Base-by-base conservation (phyloP, 2,113 vertebrate species). In the Pluvialis apricaria region DNA sequence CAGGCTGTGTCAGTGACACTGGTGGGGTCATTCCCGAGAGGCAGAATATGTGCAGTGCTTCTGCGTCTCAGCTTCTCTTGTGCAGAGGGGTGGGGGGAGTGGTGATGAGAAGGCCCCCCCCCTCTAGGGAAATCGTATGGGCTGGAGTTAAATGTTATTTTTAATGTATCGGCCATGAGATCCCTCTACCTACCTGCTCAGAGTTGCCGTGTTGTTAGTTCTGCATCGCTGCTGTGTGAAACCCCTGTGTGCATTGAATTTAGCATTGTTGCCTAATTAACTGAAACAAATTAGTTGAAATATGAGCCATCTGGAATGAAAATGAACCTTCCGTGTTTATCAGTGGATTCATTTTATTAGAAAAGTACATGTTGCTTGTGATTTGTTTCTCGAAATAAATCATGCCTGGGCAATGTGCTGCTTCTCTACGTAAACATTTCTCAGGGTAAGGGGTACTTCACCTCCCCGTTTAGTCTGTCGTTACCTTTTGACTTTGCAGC, bases 301-400 rank as follows among this genome's bases (percentile, higher is more conserved):
- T 92, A 86, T 86, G 95, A 98, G 86, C 96, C 96, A 97, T 98
- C 97, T 98, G 97, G 96, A 97, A 96, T 96, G 95, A 95, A 98
- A 98, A 97, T 86, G 94, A 97, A 89, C 88, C 82, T 90, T 96
- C 80, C 25, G 4, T 57, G 71, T 91, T 92, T 92, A 73, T 88
- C 90, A 95, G 82, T 24, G 38, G 90, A 55, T 86, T 85, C 55
- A 40, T 85, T 97, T 96, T 95, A 90, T 96, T 96, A 45, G 77
- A 64, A 93, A 97, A 96, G 51, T 96, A 44, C 83, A 86, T 36
- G 49, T 89, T 97, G 49, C 57, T 92, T 91, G 52, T 77, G 72
- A 81, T 86, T 77, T 92, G 49, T 79, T 97, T 93, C 70, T 96
- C 91, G 70, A 94, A 97, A 94, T 94, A 94, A 92, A 62, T 84